Evolutionary conservation across 2,797 vertebrate species (phyloP), one percentile per base, ranked within the genome.

Genomic region (Notolepis coatsorum): DNA sequence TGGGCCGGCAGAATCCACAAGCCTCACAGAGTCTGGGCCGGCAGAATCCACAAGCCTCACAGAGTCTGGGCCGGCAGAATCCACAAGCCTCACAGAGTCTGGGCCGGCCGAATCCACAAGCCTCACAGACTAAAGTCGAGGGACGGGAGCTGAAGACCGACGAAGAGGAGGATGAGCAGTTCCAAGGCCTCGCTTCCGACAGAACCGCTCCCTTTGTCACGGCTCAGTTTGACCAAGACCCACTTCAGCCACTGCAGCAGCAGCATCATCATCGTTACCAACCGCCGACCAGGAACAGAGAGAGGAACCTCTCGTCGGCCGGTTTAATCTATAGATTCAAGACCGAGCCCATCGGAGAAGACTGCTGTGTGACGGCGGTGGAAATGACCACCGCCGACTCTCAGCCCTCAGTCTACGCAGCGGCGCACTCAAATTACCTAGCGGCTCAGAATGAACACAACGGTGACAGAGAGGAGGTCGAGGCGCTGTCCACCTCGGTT

Each of bases 241-340:
- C 75, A 27, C 47, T 71, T 21, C 73, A 73, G 42, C 69, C 72
- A 0, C 39, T 79, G 7, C 68, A n/a, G n/a, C n/a, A n/a, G n/a
- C n/a, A n/a, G n/a, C n/a, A n/a, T n/a, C n/a, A n/a, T n/a, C n/a
- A 70, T 69, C 63, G 79, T 8, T 71, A 71, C 51, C 67, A 73
- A 24, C 76, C 75, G 37, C 43, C 63, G 0, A 47, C 65, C 5
- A 31, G 49, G 12, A 63, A 71, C 12, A 59, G 53, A 23, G 51
- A 64, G 48, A 43, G 47, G 45, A 52, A 65, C 8, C n/a, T n/a
- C n/a, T n/a, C 27, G 4, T 27, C 39, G 2, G 23, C 46, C n/a
- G 24, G 24, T 2, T 3, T 30, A 7, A 5, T 25, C 2, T 35
- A 49, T 28, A 13, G 17, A 18, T 61, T 70, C 17, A 73, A 73